phyloP scores from a whole-genome alignment of 1,140 invertebrate genomes.

The Thaumatotibia leucotreta region DNA sequence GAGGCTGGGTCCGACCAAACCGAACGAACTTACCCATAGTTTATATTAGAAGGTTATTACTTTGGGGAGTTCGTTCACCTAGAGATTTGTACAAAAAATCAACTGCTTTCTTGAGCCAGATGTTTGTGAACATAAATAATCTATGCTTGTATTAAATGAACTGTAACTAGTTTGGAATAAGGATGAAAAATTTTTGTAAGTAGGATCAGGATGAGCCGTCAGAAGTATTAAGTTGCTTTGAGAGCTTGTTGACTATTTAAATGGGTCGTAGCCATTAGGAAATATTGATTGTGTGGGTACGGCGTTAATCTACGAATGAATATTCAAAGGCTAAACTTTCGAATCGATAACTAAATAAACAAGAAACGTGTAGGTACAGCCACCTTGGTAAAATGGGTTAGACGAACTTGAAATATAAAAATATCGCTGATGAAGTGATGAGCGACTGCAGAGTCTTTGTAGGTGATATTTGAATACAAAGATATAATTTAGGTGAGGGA shows the following conservation, averaged over 20 bases:
- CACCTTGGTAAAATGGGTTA: no score
- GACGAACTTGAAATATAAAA: no score
- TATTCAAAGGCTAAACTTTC: background rate
- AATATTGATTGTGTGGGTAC: background rate
- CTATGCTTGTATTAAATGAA: background rate
- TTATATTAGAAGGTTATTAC: slow-evolving; percentile 6
- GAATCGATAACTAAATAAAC: background rate
- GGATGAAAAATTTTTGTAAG: background rate
- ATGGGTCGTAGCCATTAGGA: background rate
- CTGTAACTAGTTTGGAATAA: background rate
- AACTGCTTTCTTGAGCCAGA: background rate
- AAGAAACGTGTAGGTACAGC: no score
- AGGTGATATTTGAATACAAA: no score
- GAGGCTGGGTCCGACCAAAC: background rate
- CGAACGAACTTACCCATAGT: background rate
- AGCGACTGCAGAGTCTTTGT: no score
- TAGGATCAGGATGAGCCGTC: background rate
- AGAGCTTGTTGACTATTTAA: slow-evolving; percentile 4
- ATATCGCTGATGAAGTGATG: no score
- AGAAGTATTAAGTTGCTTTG: background rate
- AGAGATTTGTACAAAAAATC: background rate
- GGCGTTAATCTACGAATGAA: background rate
- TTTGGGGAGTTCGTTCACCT: background rate
- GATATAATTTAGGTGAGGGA: no score
- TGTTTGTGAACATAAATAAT: background rate